Conservation (phyloP, 1,140 invertebrate genomes). For the Drosophila grimshawi region DNA sequence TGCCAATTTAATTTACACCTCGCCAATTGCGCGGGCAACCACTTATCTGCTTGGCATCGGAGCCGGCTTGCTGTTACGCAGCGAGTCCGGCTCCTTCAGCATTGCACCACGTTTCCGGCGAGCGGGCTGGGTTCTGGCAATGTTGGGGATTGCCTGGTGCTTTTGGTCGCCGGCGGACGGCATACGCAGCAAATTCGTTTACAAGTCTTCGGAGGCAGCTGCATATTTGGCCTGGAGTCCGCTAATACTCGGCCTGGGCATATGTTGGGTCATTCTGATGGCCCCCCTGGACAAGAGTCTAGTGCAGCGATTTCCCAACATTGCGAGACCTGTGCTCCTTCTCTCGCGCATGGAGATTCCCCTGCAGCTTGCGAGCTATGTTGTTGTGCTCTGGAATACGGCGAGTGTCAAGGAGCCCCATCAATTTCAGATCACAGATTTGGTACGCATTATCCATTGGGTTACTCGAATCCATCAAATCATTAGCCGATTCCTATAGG, state of each 20-base stretch:
- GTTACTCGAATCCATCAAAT: too few relatives aligned
- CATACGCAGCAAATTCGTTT: conserved; percentile 87
- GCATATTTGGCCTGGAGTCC: conserved; percentile 88
- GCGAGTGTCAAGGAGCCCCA: conserved; percentile 56
- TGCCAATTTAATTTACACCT: conserved; percentile 87
- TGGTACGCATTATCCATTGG: conserved; percentile 41
- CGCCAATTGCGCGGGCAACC: conserved; percentile 87
- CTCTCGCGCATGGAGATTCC: conserved; percentile 65
- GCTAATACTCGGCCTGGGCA: conserved; percentile 86
- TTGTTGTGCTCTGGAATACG: conserved; percentile 64
- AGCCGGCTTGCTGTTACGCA: conserved; percentile 86
- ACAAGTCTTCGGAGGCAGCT: conserved; percentile 87
- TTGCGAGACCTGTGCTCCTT: conserved; percentile 46
- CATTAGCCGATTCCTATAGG: conserved; percentile 13
- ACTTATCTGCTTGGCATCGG: conserved; percentile 88
- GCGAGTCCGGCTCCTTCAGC: conserved; percentile 85
- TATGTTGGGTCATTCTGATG: conserved; percentile 86
- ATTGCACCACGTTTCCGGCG: conserved; percentile 83
- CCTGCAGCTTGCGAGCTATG: conserved; percentile 59
- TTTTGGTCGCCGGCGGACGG: conserved; percentile 87
- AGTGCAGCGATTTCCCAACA: conserved; percentile 33
- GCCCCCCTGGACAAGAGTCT: conserved; percentile 39
- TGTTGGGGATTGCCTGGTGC: conserved; percentile 85
- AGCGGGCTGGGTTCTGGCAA: conserved; percentile 85
- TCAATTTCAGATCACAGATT: conserved; percentile 56